Conservation (phyloP, 2,797 vertebrate genomes). For the Enteromius mattozi region DNA sequence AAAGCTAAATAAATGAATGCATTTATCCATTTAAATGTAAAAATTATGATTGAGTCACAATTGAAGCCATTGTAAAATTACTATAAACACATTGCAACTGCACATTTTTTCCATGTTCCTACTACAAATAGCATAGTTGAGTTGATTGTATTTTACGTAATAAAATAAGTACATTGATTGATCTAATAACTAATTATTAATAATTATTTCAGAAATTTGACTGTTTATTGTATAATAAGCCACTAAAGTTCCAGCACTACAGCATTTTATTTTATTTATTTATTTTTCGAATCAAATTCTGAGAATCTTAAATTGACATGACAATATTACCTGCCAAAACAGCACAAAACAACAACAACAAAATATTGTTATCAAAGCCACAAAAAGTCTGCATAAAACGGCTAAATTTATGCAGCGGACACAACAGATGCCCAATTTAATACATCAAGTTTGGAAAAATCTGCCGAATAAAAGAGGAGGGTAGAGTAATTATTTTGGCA, state of each 20-base stretch:
- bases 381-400: conserved; percentile 44
- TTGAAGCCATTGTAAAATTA: neutral
- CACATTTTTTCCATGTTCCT: neutral
- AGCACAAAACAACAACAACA: conserved; percentile 2
- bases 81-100: neutral
- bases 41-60: neutral
- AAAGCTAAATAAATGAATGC: conserved; percentile 38
- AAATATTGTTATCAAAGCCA: conserved; percentile 47
- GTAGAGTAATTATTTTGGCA: conserved; percentile 64
- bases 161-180: neutral
- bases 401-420: conserved; percentile 52
- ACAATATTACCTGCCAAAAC: conserved; percentile 32
- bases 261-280: neutral
- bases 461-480: conserved; percentile 72
- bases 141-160: neutral
- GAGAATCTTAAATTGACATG: conserved; percentile 30
- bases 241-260: neutral
- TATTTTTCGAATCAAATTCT: neutral
- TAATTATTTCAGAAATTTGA: neutral
- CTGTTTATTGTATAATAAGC: neutral
- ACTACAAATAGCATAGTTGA: neutral
- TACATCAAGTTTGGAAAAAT: conserved; percentile 74
- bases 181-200: neutral
- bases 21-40: neutral
- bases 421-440: conserved; percentile 69